Evolutionary conservation across 2,888 invertebrate species (phyloP).

Genomic region (Epistrophe grossulariae): DNA sequence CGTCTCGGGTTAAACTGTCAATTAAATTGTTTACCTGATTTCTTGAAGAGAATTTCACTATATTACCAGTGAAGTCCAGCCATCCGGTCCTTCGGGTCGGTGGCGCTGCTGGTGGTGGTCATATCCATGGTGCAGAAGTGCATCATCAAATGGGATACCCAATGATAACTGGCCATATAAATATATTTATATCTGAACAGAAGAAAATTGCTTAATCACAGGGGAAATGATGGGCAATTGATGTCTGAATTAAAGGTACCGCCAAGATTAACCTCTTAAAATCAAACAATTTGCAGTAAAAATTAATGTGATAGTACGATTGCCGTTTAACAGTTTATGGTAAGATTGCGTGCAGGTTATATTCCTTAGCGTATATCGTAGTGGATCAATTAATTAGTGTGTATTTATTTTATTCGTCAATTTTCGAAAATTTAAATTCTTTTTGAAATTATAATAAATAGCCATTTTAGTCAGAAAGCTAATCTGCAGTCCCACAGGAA

Average conservation of each 20-base stretch:
- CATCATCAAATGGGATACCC: slow-evolving; percentile 5
- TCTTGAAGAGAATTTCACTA: slow-evolving; percentile 34
- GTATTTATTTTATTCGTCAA: not conserved
- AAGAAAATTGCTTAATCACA: slow-evolving; percentile 72
- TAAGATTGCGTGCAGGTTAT: slow-evolving; percentile 6
- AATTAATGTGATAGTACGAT: slow-evolving; percentile 50
- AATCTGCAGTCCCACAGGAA: too few species aligned
- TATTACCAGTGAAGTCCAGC: not conserved
- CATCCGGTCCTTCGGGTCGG: slow-evolving; percentile 1
- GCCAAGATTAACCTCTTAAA: slow-evolving; percentile 38
- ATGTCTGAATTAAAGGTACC: slow-evolving; percentile 69
- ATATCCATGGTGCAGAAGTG: slow-evolving; percentile 12
- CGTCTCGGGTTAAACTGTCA: slow-evolving; percentile 56
- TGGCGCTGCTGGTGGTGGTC: slow-evolving; percentile 1
- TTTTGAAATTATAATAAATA: not conserved
- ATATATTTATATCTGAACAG: slow-evolving; percentile 22
- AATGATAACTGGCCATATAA: slow-evolving; percentile 44
- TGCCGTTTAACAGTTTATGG: slow-evolving; percentile 27
- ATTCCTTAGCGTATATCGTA: slow-evolving; percentile 17
- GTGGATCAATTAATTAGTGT: slow-evolving; percentile 42
- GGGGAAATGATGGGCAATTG: slow-evolving; percentile 69
- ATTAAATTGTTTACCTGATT: slow-evolving; percentile 56
- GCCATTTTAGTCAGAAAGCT: too few species aligned
- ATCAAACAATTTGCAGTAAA: slow-evolving; percentile 30
- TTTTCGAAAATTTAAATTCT: not conserved